These are phyloP conservation scores for Mesitornis unicolor DNA, from an alignment of 2,113 vertebrate species.

Conservation along the genomic window DNA sequence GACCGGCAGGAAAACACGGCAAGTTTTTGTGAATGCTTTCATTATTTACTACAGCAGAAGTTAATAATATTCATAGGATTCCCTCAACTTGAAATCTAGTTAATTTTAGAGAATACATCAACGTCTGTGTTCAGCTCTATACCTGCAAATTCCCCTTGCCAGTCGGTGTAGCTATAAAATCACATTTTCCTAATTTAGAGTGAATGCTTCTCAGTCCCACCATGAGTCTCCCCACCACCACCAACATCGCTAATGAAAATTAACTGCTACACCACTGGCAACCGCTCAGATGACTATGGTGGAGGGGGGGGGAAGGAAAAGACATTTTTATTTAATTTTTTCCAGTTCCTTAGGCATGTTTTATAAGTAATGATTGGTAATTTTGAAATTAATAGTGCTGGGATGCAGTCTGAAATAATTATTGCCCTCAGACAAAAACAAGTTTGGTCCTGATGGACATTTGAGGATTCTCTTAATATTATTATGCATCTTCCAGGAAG, in stretches of 20 bases:
- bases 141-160: neutral
- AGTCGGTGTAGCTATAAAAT: neutral
- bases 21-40: neutral
- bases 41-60: neutral
- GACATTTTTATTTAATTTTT: neutral
- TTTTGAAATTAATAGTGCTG: neutral
- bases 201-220: neutral
- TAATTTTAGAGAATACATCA: slow-evolving; percentile 8
- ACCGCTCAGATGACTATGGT: neutral
- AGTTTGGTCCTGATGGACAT: neutral
- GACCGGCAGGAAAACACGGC: neutral
- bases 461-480: neutral
- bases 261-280: neutral
- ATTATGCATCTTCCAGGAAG: neutral
- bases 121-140: neutral
- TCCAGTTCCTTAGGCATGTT: neutral
- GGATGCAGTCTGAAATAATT: neutral
- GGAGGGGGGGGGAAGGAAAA: accelerated
- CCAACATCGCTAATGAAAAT: neutral
- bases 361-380: neutral
- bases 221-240: neutral
- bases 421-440: neutral
- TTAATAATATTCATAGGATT: slow-evolving; percentile 8
- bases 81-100: neutral
- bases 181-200: neutral